Evolutionary conservation across 2,888 invertebrate genomes (phyloP).

Genomic region (Tricholauxania praeusta): DNA sequence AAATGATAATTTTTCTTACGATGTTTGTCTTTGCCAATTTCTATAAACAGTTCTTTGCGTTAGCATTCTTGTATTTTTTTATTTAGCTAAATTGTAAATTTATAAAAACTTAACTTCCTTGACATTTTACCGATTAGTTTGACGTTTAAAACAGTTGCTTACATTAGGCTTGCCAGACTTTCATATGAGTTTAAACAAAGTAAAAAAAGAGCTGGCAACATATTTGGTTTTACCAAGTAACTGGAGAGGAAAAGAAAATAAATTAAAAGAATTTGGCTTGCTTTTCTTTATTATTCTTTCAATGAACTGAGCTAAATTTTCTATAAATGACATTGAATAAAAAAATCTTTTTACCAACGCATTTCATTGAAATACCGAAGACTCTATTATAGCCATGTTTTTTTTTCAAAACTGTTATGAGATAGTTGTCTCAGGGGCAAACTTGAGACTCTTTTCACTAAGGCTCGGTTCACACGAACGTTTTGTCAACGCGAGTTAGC

Average conservation of each 20-base stretch:
- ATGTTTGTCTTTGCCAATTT: conserved; percentile 54
- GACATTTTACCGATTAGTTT: background rate
- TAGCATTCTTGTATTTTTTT: conserved; percentile 52
- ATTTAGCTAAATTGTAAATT: background rate
- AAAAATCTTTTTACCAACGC: too few relatives aligned
- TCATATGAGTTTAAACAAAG: background rate
- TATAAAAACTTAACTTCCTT: background rate
- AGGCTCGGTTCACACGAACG: too few relatives aligned
- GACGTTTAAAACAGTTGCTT: background rate
- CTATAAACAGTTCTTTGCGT: conserved; percentile 54
- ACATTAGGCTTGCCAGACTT: background rate
- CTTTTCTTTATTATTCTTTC: too few relatives aligned
- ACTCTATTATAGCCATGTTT: too few relatives aligned
- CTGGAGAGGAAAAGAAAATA: background rate
- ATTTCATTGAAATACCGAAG: too few relatives aligned
- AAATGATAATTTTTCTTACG: conserved; percentile 50
- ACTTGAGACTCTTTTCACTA: too few relatives aligned
- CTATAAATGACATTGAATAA: too few relatives aligned
- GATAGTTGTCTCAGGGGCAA: too few relatives aligned
- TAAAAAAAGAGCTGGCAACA: background rate
- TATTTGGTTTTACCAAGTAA: background rate
- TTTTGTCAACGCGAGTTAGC: too few relatives aligned
- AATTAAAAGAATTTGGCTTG: background rate
- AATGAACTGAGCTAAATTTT: too few relatives aligned
- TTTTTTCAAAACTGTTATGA: too few relatives aligned